These are phyloP conservation scores for Muscicapa striata DNA, from an alignment of 2,797 vertebrate species.

Conservation along the genomic window DNA sequence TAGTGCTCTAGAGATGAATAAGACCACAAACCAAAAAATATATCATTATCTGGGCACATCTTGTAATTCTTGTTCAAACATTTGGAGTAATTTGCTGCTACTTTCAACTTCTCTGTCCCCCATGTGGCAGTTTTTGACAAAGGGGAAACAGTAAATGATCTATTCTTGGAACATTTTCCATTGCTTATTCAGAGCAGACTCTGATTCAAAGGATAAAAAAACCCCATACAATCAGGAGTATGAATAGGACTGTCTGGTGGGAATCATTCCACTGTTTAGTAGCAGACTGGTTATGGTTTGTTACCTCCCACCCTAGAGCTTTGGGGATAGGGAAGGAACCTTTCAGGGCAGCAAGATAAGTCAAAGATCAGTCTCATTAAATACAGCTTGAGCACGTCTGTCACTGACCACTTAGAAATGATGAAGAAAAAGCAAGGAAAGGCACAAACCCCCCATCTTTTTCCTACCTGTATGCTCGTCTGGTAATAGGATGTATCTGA, in stretches of 20 bases:
- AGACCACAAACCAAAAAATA: slow-evolving; percentile 30
- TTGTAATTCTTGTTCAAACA: slow-evolving; percentile 36
- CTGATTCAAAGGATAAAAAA: slow-evolving; percentile 26
- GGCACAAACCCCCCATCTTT: neutral
- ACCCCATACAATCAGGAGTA: neutral
- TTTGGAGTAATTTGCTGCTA: slow-evolving; percentile 52
- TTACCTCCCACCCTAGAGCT: neutral
- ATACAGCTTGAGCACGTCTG: neutral
- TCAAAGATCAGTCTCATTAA: slow-evolving; percentile 1
- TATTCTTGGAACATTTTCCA: slow-evolving; percentile 37
- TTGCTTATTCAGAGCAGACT: slow-evolving; percentile 26
- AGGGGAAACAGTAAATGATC: slow-evolving; percentile 37
- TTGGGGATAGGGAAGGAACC: neutral
- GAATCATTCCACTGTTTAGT: slow-evolving; percentile 18
- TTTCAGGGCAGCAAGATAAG: neutral
- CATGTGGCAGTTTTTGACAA: neutral
- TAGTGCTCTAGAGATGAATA: neutral
- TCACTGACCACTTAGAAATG: neutral
- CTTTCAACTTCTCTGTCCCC: slow-evolving; percentile 39
- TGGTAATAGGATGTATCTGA: neutral
- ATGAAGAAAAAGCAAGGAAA: neutral
- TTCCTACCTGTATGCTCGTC: neutral
- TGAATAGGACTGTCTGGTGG: neutral
- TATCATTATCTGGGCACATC: slow-evolving; percentile 59
- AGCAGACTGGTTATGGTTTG: neutral